Conservation (phyloP, 1,140 invertebrate genomes). For the Aphis gossypii region DNA sequence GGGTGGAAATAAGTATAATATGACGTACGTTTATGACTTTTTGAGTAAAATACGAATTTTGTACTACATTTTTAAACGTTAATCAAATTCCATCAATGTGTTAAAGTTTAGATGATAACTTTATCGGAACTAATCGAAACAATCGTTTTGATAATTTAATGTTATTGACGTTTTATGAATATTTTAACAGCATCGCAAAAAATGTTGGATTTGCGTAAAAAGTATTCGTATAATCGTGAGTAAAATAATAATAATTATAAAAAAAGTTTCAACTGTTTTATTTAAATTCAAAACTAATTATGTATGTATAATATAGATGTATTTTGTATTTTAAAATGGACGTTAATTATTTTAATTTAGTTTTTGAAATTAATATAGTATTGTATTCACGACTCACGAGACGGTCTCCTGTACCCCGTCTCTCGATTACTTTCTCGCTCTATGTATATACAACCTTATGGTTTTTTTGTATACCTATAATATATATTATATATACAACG, state of each 20-base stretch:
- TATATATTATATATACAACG: background rate
- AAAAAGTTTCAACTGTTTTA: background rate
- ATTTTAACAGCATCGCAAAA: too few relatives aligned
- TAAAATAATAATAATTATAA: background rate
- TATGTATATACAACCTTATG: background rate
- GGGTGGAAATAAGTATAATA: too few relatives aligned
- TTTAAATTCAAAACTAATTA: background rate
- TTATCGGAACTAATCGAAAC: too few relatives aligned
- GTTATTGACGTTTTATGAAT: too few relatives aligned
- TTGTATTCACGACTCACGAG: slow-evolving; percentile 5
- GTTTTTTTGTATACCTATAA: background rate
- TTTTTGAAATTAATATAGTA: background rate
- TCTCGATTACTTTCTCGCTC: background rate
- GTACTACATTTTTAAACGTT: too few relatives aligned
- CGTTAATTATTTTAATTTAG: background rate
- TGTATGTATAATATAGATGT: background rate
- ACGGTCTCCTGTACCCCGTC: background rate
- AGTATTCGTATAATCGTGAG: too few relatives aligned
- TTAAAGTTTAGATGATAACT: too few relatives aligned
- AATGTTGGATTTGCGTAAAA: too few relatives aligned
- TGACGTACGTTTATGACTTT: too few relatives aligned
- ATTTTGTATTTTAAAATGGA: background rate
- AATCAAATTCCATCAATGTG: too few relatives aligned
- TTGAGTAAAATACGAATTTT: too few relatives aligned
- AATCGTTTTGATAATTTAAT: too few relatives aligned